Conservation (phyloP, 2,113 vertebrate genomes). For the Deroptyus accipitrinus region DNA sequence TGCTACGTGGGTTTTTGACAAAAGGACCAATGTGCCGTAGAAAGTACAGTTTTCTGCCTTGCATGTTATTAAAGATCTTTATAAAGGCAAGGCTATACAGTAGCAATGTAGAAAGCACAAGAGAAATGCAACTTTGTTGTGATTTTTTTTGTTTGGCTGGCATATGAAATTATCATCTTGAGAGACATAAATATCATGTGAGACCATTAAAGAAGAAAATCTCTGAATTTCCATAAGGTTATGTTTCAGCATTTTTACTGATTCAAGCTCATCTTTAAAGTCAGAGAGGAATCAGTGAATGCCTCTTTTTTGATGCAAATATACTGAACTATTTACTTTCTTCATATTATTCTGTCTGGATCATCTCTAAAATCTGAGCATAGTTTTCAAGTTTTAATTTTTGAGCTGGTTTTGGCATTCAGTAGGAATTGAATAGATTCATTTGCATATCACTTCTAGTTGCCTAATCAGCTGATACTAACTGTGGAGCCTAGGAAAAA, state of each 20-base stretch:
- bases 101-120: not conserved
- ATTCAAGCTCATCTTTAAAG: not conserved
- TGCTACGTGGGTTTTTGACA: fast-evolving
- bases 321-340: not conserved
- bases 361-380: not conserved
- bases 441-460: not conserved
- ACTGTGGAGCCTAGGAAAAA: not conserved
- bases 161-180: not conserved
- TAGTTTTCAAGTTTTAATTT: not conserved
- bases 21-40: not conserved
- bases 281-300: not conserved
- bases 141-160: not conserved
- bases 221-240: not conserved
- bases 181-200: not conserved
- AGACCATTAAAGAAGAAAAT: not conserved
- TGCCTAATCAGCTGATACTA: not conserved
- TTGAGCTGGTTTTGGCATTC: not conserved
- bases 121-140: not conserved
- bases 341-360: not conserved
- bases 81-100: not conserved
- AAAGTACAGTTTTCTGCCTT: not conserved
- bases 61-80: not conserved
- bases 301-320: not conserved
- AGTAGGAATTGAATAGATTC: not conserved
- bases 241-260: not conserved